Percentiles rank a stretch among this genome's conserved stretches.
Evolutionary conservation across 2,797 vertebrate species (phyloP).

Genomic region (Heliangelus exortis): DNA sequence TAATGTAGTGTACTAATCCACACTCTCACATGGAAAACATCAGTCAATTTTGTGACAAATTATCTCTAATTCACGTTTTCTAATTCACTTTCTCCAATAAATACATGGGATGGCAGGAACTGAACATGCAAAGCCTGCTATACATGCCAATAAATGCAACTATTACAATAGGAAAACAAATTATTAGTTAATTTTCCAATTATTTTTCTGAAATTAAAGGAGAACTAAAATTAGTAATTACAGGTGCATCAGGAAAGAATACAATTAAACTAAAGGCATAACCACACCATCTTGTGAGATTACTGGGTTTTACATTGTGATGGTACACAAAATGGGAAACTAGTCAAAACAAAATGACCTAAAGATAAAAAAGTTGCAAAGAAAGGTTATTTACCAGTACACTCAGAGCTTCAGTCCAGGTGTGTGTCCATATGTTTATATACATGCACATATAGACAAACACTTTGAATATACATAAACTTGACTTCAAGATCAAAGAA

Average conservation of each 20-base stretch:
- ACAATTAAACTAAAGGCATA: neutral
- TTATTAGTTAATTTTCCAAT: neutral
- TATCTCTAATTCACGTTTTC: neutral
- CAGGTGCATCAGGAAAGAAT: no score
- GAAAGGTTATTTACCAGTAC: neutral
- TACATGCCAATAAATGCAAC: neutral
- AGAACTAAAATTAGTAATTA: neutral
- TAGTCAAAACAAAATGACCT: neutral
- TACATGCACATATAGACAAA: no score
- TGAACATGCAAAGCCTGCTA: neutral
- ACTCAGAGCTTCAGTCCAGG: neutral
- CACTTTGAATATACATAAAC: neutral
- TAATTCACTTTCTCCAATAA: neutral
- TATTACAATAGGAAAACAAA: neutral
- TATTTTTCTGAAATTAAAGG: neutral
- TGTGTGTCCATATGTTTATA: no score
- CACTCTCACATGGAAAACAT: neutral
- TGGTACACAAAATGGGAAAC: neutral
- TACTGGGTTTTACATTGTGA: neutral
- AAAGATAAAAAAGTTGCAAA: neutral
- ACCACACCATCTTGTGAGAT: neutral
- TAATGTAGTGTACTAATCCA: no score
- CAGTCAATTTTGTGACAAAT: neutral
- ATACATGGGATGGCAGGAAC: neutral
- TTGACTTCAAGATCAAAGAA: neutral